A percentile compares a stretch with the other conserved stretches of the same genome.
Conservation (phyloP, 92 coral and sea anemone species). For the Paramuricea clavata region DNA sequence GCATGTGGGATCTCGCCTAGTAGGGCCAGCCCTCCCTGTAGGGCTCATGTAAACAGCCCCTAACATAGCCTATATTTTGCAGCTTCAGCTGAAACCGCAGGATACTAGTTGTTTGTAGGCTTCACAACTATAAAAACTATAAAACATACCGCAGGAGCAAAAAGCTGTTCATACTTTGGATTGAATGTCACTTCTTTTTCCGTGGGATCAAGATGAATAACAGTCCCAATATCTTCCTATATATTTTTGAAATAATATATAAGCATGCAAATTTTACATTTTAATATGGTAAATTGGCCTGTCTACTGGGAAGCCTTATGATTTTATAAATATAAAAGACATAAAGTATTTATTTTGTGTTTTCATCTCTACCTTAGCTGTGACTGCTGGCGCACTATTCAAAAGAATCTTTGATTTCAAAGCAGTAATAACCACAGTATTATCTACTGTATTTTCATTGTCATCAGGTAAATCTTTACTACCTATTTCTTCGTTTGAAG, state of each 20-base stretch:
- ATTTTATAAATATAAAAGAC: too few relatives aligned
- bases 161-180: conserved; percentile 95
- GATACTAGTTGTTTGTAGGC: too few relatives aligned
- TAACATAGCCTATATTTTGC: too few relatives aligned
- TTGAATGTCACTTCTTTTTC: conserved; percentile 90
- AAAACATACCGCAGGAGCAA: conserved; percentile 84
- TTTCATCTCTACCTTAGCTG: conserved; percentile 76
- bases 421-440: conserved; percentile 50
- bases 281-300: too few relatives aligned
- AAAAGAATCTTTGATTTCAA: conserved; percentile 85
- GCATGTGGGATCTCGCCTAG: too few relatives aligned
- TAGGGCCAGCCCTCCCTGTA: too few relatives aligned
- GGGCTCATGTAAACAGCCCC: too few relatives aligned
- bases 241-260: too few relatives aligned
- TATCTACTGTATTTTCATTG: not conserved
- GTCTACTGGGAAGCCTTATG: too few relatives aligned
- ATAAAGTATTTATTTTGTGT: not conserved
- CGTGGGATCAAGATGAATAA: conserved; percentile 83
- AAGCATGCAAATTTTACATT: too few relatives aligned
- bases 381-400: conserved; percentile 86
- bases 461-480: conserved; percentile 25
- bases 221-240: conserved; percentile 86
- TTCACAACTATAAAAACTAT: not conserved
- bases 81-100: too few relatives aligned
- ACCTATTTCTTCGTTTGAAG: conserved; percentile 22